Percentiles rank a stretch among this genome's conserved stretches.
Evolutionary conservation across 2,113 vertebrate species (phyloP).

Genomic region (Passerina amoena): DNA sequence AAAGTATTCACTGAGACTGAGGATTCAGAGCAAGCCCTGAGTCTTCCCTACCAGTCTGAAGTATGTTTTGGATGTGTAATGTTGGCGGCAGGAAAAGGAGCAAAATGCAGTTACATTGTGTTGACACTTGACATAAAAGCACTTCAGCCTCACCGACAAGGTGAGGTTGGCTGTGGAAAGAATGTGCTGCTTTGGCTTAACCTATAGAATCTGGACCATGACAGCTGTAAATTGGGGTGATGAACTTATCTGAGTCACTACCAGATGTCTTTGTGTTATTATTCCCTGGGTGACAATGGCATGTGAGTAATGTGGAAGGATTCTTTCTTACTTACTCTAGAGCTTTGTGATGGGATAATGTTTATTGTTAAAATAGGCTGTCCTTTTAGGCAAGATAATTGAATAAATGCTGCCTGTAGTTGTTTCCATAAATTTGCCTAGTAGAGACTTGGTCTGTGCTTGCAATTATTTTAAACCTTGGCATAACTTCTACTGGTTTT

Average conservation of each 20-base stretch:
- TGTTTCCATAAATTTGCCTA: background rate
- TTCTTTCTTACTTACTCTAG: background rate
- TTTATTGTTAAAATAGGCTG: background rate
- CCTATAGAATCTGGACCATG: background rate
- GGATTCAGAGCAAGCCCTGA: background rate
- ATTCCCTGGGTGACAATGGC: background rate
- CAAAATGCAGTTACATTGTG: background rate
- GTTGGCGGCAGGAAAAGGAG: background rate
- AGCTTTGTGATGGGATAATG: background rate
- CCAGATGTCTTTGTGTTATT: background rate
- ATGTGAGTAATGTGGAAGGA: background rate
- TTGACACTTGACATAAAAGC: background rate
- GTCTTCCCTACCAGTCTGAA: background rate
- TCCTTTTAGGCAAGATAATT: background rate
- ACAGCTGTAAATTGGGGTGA: background rate
- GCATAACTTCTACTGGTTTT: background rate
- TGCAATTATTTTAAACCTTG: background rate
- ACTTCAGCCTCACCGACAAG: rapidly evolving
- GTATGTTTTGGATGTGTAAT: background rate
- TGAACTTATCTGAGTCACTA: background rate
- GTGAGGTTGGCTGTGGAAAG: background rate
- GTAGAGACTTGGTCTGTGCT: background rate
- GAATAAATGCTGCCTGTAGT: background rate
- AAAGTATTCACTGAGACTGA: background rate
- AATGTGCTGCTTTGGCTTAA: background rate